Conservation (phyloP, 2,113 vertebrate species). For the Sylvilagus bachmani region DNA sequence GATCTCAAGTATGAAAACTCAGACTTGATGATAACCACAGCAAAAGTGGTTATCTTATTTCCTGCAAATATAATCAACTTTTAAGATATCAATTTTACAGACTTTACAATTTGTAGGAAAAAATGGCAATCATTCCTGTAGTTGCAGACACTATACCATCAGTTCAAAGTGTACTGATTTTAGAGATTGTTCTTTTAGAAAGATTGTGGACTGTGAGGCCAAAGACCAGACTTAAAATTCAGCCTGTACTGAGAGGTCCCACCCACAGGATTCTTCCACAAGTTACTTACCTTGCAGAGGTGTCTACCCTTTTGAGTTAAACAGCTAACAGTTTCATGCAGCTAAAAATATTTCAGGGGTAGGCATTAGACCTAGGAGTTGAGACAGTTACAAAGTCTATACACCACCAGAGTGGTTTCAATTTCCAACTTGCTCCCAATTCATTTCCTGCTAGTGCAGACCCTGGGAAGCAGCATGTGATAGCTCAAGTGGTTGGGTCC, state of each 20-base stretch:
- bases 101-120: constrained; percentile 42
- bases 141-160: constrained; percentile 50
- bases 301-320: constrained; percentile 1
- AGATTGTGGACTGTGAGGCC: background rate
- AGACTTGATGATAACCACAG: constrained; percentile 64
- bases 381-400: too few relatives aligned
- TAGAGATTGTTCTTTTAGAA: background rate
- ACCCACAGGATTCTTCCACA: background rate
- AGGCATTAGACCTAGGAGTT: too few relatives aligned
- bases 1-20: constrained; percentile 72
- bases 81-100: constrained; percentile 68
- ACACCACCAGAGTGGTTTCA: too few relatives aligned
- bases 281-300: constrained; percentile 22
- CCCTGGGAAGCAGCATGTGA: too few relatives aligned
- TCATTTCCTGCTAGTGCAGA: too few relatives aligned
- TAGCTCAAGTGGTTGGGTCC: too few relatives aligned
- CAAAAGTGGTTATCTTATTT: constrained; percentile 82
- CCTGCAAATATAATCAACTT: constrained; percentile 76
- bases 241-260: background rate
- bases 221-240: constrained; percentile 27
- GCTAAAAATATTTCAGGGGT: background rate
- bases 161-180: constrained; percentile 65
- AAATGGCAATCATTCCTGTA: constrained; percentile 67
- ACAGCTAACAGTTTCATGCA: background rate
- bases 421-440: too few relatives aligned